phyloP scores from a whole-genome alignment of 2,888 invertebrate genomes.

The Endotricha flammealis region DNA sequence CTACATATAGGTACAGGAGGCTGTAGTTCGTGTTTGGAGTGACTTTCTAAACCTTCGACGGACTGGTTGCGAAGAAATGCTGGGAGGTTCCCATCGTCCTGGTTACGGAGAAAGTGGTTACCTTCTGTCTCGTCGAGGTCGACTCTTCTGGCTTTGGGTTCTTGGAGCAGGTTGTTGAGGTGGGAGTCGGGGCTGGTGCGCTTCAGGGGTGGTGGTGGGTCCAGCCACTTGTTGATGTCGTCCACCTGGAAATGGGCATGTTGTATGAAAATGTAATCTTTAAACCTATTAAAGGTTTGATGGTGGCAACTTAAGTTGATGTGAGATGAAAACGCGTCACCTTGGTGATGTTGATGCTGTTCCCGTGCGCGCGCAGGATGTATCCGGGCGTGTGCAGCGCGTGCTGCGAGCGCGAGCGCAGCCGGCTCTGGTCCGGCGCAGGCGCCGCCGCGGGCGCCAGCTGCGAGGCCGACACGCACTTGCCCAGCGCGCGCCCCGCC shows the following conservation, averaged over 20 bases:
- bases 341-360: conserved; percentile 59
- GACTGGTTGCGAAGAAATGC: conserved; percentile 68
- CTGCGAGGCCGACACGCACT: conserved; percentile 69
- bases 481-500: conserved; percentile 45
- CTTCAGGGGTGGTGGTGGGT: conserved; percentile 52
- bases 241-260: too few relatives aligned
- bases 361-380: conserved; percentile 51
- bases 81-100: too few relatives aligned
- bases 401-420: conserved; percentile 40
- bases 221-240: conserved; percentile 67
- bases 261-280: too few relatives aligned
- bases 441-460: conserved; percentile 29
- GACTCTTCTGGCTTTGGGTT: conserved; percentile 34
- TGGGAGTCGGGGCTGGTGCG: conserved; percentile 47
- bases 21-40: conserved; percentile 38
- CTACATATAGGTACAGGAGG: conserved; percentile 40
- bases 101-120: too few relatives aligned
- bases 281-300: too few relatives aligned
- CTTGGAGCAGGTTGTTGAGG: conserved; percentile 34
- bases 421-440: conserved; percentile 22
- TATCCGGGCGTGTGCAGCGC: conserved; percentile 52
- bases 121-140: conserved; percentile 20
- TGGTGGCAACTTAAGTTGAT: too few relatives aligned
- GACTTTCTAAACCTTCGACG: conserved; percentile 56
- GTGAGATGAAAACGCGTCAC: conserved; percentile 26